Evolutionary conservation across 2,113 vertebrate genomes (phyloP).

Genomic region (Dicaeum eximium): DNA sequence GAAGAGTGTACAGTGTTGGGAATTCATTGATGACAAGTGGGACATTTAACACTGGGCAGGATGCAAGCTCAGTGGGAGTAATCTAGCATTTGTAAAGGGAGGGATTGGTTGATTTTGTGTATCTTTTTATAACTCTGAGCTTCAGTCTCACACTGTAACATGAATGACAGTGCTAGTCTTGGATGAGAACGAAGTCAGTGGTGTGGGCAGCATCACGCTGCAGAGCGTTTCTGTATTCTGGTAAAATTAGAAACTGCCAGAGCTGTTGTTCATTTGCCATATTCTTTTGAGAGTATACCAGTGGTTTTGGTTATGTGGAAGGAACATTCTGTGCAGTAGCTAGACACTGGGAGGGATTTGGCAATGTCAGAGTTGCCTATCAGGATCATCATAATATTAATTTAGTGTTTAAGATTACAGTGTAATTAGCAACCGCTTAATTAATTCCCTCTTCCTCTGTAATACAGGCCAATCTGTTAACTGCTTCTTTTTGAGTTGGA

Average conservation of each 20-base stretch:
- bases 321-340: not conserved
- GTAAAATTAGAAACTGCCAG: not conserved
- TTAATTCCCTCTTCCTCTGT: slow-evolving; percentile 51
- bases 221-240: not conserved
- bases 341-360: slow-evolving; percentile 16
- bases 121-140: not conserved
- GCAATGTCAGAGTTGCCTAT: slow-evolving; percentile 53
- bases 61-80: not conserved
- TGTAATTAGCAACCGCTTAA: slow-evolving; percentile 43
- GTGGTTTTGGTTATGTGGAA: not conserved
- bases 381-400: slow-evolving; percentile 57
- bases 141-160: not conserved
- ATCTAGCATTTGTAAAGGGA: not conserved
- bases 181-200: not conserved
- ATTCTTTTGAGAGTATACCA: not conserved
- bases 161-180: not conserved
- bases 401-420: slow-evolving; percentile 56
- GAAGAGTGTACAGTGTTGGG: not conserved
- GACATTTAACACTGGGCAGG: not conserved
- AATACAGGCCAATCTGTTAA: slow-evolving; percentile 48
- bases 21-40: not conserved
- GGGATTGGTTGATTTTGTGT: not conserved
- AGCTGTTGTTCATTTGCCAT: not conserved
- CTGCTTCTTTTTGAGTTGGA: slow-evolving; percentile 48
- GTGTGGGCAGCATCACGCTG: not conserved